Evolutionary conservation across 2,888 invertebrate species (phyloP).

Genomic region (Artemia sp.): DNA sequence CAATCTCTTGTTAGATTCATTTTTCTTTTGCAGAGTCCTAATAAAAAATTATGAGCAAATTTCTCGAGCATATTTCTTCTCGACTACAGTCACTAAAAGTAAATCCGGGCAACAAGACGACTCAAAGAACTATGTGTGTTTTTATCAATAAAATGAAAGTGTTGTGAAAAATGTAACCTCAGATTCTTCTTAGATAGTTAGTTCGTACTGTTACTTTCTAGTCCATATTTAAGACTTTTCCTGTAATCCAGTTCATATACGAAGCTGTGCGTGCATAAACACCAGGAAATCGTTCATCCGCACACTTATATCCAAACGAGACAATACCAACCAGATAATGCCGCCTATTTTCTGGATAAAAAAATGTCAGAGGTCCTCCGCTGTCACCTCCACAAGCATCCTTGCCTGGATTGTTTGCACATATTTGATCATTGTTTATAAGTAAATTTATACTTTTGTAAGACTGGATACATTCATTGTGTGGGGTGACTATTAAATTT

Average conservation of each 20-base stretch:
- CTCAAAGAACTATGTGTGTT: too few relatives aligned
- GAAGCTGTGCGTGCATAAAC: background rate
- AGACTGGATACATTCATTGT: background rate
- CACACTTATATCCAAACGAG: slow-evolving; percentile 12
- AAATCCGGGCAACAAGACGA: too few relatives aligned
- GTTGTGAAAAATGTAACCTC: too few relatives aligned
- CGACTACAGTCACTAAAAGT: too few relatives aligned
- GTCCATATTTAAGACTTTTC: too few relatives aligned
- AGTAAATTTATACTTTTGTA: background rate
- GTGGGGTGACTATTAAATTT: background rate
- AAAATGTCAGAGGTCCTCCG: background rate
- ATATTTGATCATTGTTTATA: background rate
- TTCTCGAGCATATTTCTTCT: too few relatives aligned
- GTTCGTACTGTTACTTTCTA: too few relatives aligned
- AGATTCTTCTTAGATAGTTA: too few relatives aligned
- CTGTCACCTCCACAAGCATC: background rate
- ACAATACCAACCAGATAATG: background rate
- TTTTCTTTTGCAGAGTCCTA: too few relatives aligned
- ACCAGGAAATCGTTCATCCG: background rate
- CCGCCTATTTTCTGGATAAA: background rate
- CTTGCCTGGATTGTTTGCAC: background rate
- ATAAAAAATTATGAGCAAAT: too few relatives aligned
- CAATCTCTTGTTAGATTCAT: too few relatives aligned
- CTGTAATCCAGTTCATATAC: background rate
- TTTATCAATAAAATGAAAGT: too few relatives aligned